A percentile compares a stretch with the other conserved stretches of the same genome.
Evolutionary conservation across 2,797 vertebrate species (phyloP).

Genomic region (Anomalospiza imberbis): DNA sequence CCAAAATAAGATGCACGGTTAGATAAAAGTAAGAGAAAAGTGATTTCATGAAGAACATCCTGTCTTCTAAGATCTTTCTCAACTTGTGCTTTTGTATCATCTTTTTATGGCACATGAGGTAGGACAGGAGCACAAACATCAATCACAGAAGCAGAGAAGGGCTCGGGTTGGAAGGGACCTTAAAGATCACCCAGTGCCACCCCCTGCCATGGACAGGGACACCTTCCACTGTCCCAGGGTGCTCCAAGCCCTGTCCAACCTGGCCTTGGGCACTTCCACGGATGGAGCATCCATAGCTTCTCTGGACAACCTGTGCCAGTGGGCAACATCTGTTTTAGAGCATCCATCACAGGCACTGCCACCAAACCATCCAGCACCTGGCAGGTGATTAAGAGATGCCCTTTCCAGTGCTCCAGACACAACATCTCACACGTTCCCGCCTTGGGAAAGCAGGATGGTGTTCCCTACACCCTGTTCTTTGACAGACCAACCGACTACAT

Average conservation of each 20-base stretch:
- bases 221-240: neutral
- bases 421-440: neutral
- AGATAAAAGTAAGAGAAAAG: neutral
- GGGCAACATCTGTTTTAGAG: neutral
- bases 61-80: neutral
- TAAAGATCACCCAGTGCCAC: neutral
- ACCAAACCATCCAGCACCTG: neutral
- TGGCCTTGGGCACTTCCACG: neutral
- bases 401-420: neutral
- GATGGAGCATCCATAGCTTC: neutral
- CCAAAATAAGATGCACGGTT: neutral
- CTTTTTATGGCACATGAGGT: rapidly evolving
- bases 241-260: neutral
- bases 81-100: too few relatives aligned
- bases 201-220: neutral
- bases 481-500: neutral
- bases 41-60: neutral
- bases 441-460: neutral
- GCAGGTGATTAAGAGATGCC: neutral
- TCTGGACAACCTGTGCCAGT: neutral
- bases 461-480: neutral
- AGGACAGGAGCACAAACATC: neutral
- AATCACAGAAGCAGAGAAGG: neutral
- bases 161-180: neutral
- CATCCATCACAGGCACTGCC: neutral